A percentile compares a stretch with the other conserved stretches of the same genome.
These are phyloP conservation scores for Scylla paramamosain DNA, from an alignment of 1,140 invertebrate genomes.

Conservation along the genomic window DNA sequence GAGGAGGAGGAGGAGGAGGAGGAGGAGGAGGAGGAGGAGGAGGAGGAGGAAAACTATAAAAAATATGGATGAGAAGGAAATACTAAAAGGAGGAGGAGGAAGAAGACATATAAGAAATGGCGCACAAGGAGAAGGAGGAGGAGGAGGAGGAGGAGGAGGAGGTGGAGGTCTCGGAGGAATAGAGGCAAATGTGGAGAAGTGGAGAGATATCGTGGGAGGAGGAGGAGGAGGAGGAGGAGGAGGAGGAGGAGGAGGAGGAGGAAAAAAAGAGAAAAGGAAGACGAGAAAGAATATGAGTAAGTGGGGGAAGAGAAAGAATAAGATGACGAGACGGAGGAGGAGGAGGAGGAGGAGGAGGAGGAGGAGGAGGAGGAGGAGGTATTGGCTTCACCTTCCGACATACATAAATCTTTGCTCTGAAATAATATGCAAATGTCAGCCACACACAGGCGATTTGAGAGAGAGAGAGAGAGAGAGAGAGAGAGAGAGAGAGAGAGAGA, in stretches of 20 bases:
- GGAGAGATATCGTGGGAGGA: not conserved
- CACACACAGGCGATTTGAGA: no score
- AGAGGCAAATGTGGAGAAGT: not conserved
- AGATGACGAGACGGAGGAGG: not conserved
- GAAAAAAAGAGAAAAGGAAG: not conserved
- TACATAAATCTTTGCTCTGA: no score
- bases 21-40: no score
- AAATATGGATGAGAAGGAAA: no score
- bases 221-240: not conserved
- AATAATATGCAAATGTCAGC: no score
- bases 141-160: not conserved
- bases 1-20: slow-evolving; percentile 5
- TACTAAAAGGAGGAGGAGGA: not conserved
- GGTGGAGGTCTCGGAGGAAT: not conserved
- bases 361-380: slow-evolving; percentile 43
- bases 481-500: no score
- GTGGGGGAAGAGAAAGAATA: not conserved
- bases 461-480: no score
- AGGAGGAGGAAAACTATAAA: no score
- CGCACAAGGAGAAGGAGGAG: not conserved
- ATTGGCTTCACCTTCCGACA: not conserved
- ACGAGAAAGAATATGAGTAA: not conserved
- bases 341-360: slow-evolving; percentile 27
- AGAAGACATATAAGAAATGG: no score
- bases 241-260: not conserved